Evolutionary conservation across 35 echinoderm and acorn worm species (phyloP).

Genomic region (Strongylocentrotus purpuratus): DNA sequence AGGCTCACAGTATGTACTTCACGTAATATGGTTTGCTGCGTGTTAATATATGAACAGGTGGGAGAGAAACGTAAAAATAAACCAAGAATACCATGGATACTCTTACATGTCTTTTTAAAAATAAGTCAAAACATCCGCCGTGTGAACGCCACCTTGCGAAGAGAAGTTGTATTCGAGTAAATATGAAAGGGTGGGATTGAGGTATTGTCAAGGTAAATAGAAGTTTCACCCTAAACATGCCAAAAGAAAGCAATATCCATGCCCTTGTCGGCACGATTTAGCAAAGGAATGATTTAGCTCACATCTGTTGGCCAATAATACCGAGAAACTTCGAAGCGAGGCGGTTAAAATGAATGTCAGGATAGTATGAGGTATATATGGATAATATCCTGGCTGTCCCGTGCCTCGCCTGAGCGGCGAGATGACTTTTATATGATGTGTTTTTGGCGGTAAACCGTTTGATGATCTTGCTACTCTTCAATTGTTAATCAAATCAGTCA

Average conservation of each 20-base stretch:
- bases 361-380: no score
- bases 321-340: background rate
- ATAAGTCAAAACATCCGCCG: no score
- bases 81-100: no score
- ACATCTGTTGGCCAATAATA: background rate
- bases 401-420: background rate
- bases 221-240: slow-evolving; percentile 10
- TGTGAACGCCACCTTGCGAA: background rate
- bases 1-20: no score
- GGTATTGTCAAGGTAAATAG: background rate
- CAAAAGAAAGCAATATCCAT: background rate
- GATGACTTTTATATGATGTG: background rate
- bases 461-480: background rate
- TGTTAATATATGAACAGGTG: background rate
- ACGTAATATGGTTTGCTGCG: background rate
- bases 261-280: background rate
- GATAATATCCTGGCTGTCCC: no score
- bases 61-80: background rate
- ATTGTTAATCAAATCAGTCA: background rate
- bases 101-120: background rate
- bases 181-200: background rate
- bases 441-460: slow-evolving; percentile 10
- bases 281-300: background rate
- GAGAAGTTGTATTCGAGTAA: background rate
- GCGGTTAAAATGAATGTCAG: no score